Evolutionary conservation across 2,113 vertebrate species (phyloP).

Genomic region (Eurypyga helias): DNA sequence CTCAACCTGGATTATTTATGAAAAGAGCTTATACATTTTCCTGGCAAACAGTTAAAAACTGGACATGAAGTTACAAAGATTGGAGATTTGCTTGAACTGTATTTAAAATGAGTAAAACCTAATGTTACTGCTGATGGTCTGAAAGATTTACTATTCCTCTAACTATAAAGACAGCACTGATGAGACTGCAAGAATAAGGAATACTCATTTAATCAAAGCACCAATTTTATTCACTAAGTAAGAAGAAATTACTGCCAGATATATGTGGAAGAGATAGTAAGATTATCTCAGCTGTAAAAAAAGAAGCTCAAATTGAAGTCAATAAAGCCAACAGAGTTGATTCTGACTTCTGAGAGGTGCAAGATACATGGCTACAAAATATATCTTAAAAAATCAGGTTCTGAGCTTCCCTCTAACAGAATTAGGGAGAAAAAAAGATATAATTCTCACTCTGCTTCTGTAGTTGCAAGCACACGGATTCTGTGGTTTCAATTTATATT

Average conservation of each 20-base stretch:
- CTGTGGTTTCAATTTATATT: neutral
- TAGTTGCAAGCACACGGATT: neutral
- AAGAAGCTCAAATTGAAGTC: neutral
- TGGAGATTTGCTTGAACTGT: neutral
- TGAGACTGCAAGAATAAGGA: slow-evolving; percentile 37
- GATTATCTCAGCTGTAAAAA: neutral
- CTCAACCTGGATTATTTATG: neutral
- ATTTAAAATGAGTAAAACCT: neutral
- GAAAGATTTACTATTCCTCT: slow-evolving; percentile 30
- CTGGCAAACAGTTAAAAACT: neutral
- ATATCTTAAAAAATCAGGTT: neutral
- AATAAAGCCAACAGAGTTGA: neutral
- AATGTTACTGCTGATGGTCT: neutral
- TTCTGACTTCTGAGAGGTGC: neutral
- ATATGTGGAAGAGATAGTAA: neutral
- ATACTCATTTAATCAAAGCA: slow-evolving; percentile 16
- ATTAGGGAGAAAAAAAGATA: neutral
- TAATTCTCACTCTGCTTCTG: neutral
- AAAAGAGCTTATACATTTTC: neutral
- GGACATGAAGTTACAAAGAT: neutral
- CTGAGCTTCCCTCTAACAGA: neutral
- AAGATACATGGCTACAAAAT: neutral
- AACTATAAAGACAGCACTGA: neutral
- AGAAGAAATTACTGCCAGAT: neutral
- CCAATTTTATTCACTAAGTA: slow-evolving; percentile 14